Evolutionary conservation across 2,797 vertebrate genomes (phyloP), one percentile per base, ranked within the genome.

Genomic region (Tapirus indicus): DNA sequence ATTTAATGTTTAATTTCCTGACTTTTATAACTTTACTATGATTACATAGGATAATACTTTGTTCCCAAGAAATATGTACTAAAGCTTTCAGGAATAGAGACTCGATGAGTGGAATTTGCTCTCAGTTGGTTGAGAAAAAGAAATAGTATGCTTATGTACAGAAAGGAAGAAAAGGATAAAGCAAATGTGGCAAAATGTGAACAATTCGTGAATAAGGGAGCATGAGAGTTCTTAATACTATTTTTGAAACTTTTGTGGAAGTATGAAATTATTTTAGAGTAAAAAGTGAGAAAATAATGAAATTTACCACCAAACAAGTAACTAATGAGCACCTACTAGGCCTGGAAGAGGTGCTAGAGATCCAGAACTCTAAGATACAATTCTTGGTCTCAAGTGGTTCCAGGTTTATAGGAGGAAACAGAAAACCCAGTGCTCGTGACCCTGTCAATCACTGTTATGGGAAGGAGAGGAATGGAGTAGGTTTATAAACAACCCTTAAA

Each of bases 1-100:
- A 72, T 72, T 72, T 78, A 75, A 92, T 90, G 41, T 82, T 78
- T 74, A 58, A 79, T 86, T 88, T 78, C 9, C 32, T 88, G 9
- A 62, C 2, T 89, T 95, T 64, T 41, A 66, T 84, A 60, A 77
- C 27, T 94, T 82, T 72, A 62, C 35, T 69, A 9, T 78, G 35
- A 89, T 91, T 83, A 29, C 23, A 9, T 91, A 88, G 35, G 25
- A 54, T 41, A 77, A 62, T 58, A 2, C 21, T 58, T 83, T 75
- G 7, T 58, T 92, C 75, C 21, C 16, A 58, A 29, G 5, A 95
- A 96, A 83, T 66, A 68, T 35, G 62, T 47, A 29, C n/a, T 41
- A 83, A 90, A 86, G 5, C 23, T 78, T 87, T 82, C 69, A 62
- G 16, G 14, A 72, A 1, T 13, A 56, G 5, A 78, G 32, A 9